Evolutionary conservation across 35 echinoderm and acorn worm genomes (phyloP).

Genomic region (Stichopus chloronotus): DNA sequence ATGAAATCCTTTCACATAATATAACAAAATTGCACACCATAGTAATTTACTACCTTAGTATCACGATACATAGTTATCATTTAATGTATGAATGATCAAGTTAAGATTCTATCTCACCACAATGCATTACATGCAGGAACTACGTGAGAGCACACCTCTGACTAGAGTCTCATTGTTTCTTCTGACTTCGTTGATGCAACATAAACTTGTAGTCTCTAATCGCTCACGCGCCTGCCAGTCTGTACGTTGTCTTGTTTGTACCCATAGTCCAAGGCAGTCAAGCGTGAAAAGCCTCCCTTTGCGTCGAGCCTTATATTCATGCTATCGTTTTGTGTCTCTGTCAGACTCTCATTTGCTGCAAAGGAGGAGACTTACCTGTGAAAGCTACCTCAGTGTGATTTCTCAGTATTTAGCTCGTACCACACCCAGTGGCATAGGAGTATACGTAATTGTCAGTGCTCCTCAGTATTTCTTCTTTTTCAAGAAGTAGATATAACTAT

Average conservation of each 20-base stretch:
- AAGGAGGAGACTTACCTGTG: background rate
- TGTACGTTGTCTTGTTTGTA: background rate
- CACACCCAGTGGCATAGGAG: background rate
- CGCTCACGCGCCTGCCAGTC: background rate
- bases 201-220: background rate
- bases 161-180: background rate
- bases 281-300: background rate
- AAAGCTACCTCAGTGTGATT: background rate
- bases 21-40: no score
- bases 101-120: background rate
- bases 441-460: background rate
- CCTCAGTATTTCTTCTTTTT: background rate
- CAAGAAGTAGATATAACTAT: background rate
- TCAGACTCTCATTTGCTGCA: background rate
- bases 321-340: no score
- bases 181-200: background rate
- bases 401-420: background rate
- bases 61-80: no score
- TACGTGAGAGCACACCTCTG: no score
- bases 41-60: no score
- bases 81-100: no score
- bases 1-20: no score
- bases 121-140: background rate
- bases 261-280: background rate
- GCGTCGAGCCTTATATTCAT: no score